These are phyloP conservation scores for Antigone vipio DNA, from an alignment of 2,113 vertebrate species.

Conservation along the genomic window DNA sequence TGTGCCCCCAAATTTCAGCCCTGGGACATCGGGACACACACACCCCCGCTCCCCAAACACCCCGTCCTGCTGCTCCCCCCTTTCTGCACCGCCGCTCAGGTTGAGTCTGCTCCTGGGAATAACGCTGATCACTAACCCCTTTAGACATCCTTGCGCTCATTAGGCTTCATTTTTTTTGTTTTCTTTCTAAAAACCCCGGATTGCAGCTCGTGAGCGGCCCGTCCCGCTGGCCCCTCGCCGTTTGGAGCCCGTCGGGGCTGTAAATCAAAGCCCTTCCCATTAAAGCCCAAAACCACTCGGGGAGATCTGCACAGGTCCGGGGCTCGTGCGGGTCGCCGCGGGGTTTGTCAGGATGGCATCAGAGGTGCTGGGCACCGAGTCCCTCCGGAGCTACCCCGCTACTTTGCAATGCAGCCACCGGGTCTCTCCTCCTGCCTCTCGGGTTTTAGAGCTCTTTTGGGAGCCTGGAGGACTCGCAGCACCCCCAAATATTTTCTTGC, in stretches of 20 bases:
- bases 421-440: neutral
- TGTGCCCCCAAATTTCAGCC: neutral
- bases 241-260: neutral
- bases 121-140: neutral
- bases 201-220: neutral
- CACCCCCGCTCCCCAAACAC: neutral
- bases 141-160: fast-evolving
- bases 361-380: neutral
- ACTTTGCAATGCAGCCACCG: fast-evolving
- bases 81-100: neutral
- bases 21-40: neutral
- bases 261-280: neutral
- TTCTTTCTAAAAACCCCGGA: neutral
- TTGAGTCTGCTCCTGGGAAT: neutral
- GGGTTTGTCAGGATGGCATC: neutral
- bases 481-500: neutral
- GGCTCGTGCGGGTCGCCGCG: fast-evolving
- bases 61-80: neutral
- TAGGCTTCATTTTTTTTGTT: neutral
- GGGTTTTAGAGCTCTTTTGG: neutral
- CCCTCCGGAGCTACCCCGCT: neutral
- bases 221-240: neutral
- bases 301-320: neutral
- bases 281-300: neutral
- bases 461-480: neutral